Base-by-base conservation (phyloP, 2,888 invertebrate species). In the Amphipoea lucens region DNA sequence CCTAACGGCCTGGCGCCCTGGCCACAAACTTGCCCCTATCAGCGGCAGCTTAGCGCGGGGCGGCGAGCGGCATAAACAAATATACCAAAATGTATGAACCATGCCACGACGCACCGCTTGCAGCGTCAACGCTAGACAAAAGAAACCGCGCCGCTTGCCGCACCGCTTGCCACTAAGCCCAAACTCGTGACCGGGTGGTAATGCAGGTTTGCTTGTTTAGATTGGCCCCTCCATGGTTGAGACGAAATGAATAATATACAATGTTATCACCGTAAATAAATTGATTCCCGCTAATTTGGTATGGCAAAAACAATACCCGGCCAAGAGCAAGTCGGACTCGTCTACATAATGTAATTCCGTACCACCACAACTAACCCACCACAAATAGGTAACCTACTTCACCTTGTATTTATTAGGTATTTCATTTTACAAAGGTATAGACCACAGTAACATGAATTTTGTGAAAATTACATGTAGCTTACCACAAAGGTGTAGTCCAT, bases 211-310 rank as follows among this genome's bases (percentile, higher is more conserved):
- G 6, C 23, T n/a, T 17, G n/a, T n/a, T 48, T 11, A 20, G 29
- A 48, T 62, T 62, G 48, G 20, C 3, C 7, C 12, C 1, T 68
- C 51, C 23, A 40, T n/a, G 40, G 9, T 51, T 63, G 17, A 76
- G 23, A 5, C 40, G 3, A 42, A 29, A n/a, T 17, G 2, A 78
- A 42, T n/a, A 68, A 11, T 45, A 20, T 2, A 65, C 36, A 29
- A 29, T 42, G 11, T 81, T 79, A 73, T 79, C 73, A 79, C 57
- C 73, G 65, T 57, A 57, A 66, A 79, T 17, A 65, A 72, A 51
- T 5, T 17, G 36, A 23, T 70, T 79, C 17, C 29, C 2, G 42
- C 23, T 23, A 36, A 65, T 81, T 79, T 48, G 57, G 7, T 54
- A 65, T 42, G 23, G 54, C 48, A 48, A 81, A 42, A 72, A 79